phyloP scores from a whole-genome alignment of 2,113 vertebrate genomes.

The Pao palembangensis region DNA sequence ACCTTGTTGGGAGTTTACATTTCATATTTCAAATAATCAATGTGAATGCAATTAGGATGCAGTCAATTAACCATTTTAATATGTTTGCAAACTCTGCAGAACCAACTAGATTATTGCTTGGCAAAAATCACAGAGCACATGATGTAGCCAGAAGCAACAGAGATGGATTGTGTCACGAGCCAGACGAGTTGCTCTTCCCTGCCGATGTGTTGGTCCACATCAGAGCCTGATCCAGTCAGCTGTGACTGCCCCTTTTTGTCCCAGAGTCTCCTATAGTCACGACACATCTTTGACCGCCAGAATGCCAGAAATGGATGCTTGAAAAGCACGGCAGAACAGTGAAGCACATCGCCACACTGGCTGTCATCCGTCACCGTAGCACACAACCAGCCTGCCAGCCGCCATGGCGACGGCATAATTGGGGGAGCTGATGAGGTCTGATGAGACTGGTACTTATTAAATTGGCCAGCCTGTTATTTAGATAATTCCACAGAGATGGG shows the following conservation, averaged over 20 bases:
- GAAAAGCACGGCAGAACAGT: slow-evolving; percentile 11
- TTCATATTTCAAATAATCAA: background rate
- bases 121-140: background rate
- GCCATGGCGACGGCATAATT: slow-evolving; percentile 62
- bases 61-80: background rate
- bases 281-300: background rate
- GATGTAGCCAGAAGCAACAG: background rate
- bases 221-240: background rate
- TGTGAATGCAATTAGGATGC: background rate
- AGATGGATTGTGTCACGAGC: background rate
- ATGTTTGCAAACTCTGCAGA: background rate
- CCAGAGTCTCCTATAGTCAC: background rate
- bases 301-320: slow-evolving; percentile 25
- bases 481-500: slow-evolving; percentile 58
- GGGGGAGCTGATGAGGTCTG: slow-evolving; percentile 68
- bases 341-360: slow-evolving; percentile 6
- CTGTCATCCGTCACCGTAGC: slow-evolving; percentile 59
- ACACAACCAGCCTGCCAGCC: slow-evolving; percentile 56
- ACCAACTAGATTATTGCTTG: background rate
- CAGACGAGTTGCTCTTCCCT: too few relatives aligned
- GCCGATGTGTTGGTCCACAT: background rate
- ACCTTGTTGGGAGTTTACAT: too few relatives aligned
- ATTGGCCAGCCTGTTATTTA: slow-evolving; percentile 67
- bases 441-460: slow-evolving; percentile 69
- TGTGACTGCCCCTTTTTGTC: background rate